Evolutionary conservation across 2,113 vertebrate species (phyloP).

Genomic region (Falco punctatus): DNA sequence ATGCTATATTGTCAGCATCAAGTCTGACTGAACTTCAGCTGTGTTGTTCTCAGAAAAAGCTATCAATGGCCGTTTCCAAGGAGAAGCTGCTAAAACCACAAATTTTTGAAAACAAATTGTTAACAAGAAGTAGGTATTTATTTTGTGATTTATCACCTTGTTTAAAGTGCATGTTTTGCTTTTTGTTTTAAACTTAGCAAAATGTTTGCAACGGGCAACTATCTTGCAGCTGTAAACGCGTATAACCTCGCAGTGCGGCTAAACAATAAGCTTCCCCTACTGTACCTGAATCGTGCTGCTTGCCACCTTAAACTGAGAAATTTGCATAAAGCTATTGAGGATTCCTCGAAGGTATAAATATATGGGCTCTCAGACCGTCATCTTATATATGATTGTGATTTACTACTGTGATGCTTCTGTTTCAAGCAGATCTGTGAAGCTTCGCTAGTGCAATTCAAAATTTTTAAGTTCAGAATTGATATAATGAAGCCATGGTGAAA

Average conservation of each 20-base stretch:
- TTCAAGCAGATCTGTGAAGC: neutral
- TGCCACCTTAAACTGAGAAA: conserved; percentile 93
- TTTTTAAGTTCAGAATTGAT: neutral
- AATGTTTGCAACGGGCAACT: conserved; percentile 86
- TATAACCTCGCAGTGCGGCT: conserved; percentile 88
- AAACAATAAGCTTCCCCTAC: conserved; percentile 80
- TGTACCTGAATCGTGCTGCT: conserved; percentile 92
- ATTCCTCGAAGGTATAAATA: conserved; percentile 86
- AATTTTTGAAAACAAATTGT: neutral
- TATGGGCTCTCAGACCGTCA: neutral
- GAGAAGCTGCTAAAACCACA: neutral
- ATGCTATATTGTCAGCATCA: neutral
- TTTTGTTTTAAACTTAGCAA: conserved; percentile 77
- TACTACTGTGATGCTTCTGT: neutral
- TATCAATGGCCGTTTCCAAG: neutral
- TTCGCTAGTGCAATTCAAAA: neutral
- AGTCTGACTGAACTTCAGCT: neutral
- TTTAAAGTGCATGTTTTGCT: neutral
- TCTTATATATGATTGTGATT: neutral
- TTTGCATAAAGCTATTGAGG: conserved; percentile 91
- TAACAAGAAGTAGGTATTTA: neutral
- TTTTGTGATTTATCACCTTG: neutral
- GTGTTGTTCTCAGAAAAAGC: neutral
- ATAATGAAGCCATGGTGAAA: neutral
- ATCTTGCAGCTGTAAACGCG: conserved; percentile 87